These are phyloP conservation scores for Elaeidobius kamerunicus DNA, from an alignment of 2,888 invertebrate genomes.

Conservation along the genomic window DNA sequence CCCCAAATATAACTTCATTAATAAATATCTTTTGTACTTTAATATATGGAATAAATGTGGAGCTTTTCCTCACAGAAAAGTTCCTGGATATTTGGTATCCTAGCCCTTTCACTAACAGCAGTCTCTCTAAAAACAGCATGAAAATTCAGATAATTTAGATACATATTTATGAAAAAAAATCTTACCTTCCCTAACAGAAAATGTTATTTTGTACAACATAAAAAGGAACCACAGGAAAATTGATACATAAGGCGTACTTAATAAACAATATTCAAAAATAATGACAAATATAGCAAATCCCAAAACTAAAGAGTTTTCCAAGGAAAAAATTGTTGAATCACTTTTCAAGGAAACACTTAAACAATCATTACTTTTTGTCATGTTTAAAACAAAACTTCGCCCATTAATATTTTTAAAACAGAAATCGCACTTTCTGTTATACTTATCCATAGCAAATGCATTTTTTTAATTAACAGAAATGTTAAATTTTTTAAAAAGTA, in stretches of 20 bases:
- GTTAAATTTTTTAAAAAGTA: neutral
- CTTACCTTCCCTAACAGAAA: conserved; percentile 14
- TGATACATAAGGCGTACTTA: conserved; percentile 1
- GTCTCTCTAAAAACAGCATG: conserved; percentile 29
- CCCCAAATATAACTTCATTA: conserved; percentile 33
- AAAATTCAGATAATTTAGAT: neutral
- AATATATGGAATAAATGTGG: conserved; percentile 32
- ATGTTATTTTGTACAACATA: neutral
- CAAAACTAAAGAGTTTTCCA: neutral
- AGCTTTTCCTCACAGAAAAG: conserved; percentile 21
- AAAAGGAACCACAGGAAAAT: neutral
- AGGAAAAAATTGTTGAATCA: neutral
- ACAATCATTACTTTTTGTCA: conserved; percentile 4
- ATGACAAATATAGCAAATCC: conserved; percentile 6
- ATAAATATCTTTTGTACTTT: conserved; percentile 34
- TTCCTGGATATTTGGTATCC: conserved; percentile 31
- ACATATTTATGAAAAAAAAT: neutral
- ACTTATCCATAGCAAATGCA: conserved; percentile 9
- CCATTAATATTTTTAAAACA: conserved; percentile 7
- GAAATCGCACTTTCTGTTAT: neutral
- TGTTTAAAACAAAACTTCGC: conserved; percentile 3
- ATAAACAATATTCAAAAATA: neutral
- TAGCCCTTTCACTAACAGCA: conserved; percentile 30
- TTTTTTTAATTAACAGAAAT: conserved; percentile 1
- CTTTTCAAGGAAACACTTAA: conserved; percentile 6